phyloP scores from a whole-genome alignment of 2,113 vertebrate species.

The Plecotus auritus region DNA sequence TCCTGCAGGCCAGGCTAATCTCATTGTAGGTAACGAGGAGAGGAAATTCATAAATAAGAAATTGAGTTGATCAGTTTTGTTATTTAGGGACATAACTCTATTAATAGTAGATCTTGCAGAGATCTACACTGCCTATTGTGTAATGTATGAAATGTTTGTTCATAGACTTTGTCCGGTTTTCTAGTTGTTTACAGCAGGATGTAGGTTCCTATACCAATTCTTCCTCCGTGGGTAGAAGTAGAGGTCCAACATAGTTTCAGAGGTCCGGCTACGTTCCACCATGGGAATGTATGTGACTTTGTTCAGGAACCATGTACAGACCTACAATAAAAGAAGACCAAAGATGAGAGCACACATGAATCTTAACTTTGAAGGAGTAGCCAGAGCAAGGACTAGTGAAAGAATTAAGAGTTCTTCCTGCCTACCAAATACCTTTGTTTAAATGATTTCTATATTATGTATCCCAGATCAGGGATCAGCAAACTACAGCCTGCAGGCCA shows the following conservation, averaged over 20 bases:
- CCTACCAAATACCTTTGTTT: neutral
- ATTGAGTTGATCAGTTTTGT: neutral
- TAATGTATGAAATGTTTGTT: neutral
- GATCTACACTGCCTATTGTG: neutral
- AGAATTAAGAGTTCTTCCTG: neutral
- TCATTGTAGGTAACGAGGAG: neutral
- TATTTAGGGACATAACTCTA: neutral
- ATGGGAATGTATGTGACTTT: neutral
- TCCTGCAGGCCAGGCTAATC: neutral
- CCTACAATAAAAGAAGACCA: neutral
- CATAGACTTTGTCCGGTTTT: neutral
- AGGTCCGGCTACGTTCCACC: neutral
- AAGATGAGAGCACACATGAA: neutral
- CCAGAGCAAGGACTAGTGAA: neutral
- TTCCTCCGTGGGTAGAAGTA: neutral
- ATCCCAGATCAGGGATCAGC: neutral
- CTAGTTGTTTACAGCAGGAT: neutral
- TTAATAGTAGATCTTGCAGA: neutral
- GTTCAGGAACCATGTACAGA: neutral
- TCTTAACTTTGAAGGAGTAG: neutral
- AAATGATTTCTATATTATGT: neutral
- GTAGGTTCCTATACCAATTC: neutral
- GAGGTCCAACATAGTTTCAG: neutral
- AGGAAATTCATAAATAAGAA: neutral
- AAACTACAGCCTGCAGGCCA: neutral